Conservation (phyloP, 2,797 vertebrate genomes). For the Telmatherina bonti region DNA sequence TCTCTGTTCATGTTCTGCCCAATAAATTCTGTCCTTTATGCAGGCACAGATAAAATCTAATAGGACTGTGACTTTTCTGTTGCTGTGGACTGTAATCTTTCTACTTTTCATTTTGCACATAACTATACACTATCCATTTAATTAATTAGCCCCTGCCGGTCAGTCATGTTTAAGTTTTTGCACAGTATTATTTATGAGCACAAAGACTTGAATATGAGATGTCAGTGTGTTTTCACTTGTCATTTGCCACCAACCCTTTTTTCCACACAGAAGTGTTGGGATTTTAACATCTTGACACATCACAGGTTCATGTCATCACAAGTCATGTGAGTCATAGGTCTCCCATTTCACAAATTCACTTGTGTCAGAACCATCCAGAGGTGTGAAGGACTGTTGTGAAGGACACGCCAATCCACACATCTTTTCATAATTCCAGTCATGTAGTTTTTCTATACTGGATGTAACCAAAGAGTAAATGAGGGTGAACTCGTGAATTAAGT, state of each 20-base stretch:
- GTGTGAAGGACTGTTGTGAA: too few species aligned
- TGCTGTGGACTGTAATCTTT: constrained; percentile 44
- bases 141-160: too few species aligned
- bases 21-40: constrained; percentile 59
- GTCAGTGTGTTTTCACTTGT: neutral
- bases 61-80: constrained; percentile 25
- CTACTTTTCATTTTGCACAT: constrained; percentile 1
- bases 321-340: neutral
- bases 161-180: neutral
- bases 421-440: neutral
- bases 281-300: neutral
- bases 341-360: neutral
- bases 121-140: too few species aligned
- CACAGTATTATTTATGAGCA: neutral
- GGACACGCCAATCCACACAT: neutral
- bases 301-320: neutral
- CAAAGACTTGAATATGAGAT: neutral
- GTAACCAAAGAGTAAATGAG: neutral
- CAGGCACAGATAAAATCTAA: constrained; percentile 36
- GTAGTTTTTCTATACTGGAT: neutral
- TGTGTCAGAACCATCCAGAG: neutral
- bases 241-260: neutral
- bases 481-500: neutral
- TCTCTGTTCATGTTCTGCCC: constrained; percentile 52
- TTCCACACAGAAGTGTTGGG: neutral